These are phyloP conservation scores for Syrphus vitripennis DNA, from an alignment of 2,888 invertebrate species.

Conservation along the genomic window DNA sequence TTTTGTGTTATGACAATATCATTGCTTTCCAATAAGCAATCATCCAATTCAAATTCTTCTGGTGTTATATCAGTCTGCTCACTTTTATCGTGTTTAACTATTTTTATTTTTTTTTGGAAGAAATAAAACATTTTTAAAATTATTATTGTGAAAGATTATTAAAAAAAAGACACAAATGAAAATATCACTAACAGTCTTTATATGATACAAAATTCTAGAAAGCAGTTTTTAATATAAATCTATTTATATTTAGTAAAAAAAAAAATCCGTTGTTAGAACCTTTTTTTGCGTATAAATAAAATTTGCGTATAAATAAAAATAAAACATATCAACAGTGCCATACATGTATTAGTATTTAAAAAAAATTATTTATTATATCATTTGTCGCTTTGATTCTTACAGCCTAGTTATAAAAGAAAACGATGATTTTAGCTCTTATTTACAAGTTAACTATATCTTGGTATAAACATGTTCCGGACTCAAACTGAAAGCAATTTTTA, in stretches of 20 bases:
- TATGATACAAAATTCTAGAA: conserved; percentile 16
- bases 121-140: background rate
- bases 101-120: conserved; percentile 42
- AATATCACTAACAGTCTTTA: conserved; percentile 30
- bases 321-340: conserved; percentile 60
- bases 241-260: background rate
- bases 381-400: background rate
- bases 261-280: conserved; percentile 44
- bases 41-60: conserved; percentile 80
- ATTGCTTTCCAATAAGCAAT: conserved; percentile 80
- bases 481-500: too few species aligned
- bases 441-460: too few species aligned
- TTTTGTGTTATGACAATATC: conserved; percentile 81
- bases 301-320: background rate
- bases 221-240: background rate
- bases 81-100: conserved; percentile 80
- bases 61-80: conserved; percentile 80
- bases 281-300: background rate
- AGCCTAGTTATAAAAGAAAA: too few species aligned
- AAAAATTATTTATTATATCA: background rate
- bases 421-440: too few species aligned
- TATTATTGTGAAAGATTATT: background rate
- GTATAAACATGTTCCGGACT: too few species aligned
- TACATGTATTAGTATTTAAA: conserved; percentile 24
- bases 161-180: background rate